Conservation (phyloP, 2,888 invertebrate genomes). For the Nesidiocoris tenuis region DNA sequence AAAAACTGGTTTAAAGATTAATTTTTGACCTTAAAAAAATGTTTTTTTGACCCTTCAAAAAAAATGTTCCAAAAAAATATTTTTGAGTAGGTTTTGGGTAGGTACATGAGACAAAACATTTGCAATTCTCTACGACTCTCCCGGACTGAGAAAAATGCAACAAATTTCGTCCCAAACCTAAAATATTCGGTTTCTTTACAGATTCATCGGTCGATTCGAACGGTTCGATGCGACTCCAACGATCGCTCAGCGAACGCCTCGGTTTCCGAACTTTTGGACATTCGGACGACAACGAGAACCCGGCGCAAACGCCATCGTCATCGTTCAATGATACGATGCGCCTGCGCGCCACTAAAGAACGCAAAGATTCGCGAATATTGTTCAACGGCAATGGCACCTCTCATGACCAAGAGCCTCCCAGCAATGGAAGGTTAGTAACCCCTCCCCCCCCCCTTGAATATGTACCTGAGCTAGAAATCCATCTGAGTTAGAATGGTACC, state of each 20-base stretch:
- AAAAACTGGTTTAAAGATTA: no score
- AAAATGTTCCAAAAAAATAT: no score
- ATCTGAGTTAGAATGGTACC: no score
- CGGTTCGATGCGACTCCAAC: constrained; percentile 52
- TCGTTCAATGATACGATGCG: constrained; percentile 80
- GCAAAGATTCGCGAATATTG: constrained; percentile 28
- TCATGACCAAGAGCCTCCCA: not conserved
- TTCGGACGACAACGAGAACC: constrained; percentile 1
- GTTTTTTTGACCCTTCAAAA: no score
- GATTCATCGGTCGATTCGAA: constrained; percentile 41
- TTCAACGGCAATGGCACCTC: constrained; percentile 3
- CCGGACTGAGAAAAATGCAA: no score
- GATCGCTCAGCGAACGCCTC: constrained; percentile 56
- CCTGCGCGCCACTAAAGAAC: constrained; percentile 59
- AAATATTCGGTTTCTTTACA: not conserved
- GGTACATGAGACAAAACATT: no score
- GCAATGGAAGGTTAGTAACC: not conserved
- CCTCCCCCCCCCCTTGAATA: no score
- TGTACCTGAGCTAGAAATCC: no score
- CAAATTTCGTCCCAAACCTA: no score
- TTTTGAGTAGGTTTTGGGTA: no score
- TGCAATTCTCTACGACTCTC: no score
- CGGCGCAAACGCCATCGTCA: not conserved
- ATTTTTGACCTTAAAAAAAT: no score
- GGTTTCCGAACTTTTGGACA: constrained; percentile 16